These are phyloP conservation scores for Stenolophus ochropezus DNA, from an alignment of 2,888 invertebrate species.

Conservation along the genomic window DNA sequence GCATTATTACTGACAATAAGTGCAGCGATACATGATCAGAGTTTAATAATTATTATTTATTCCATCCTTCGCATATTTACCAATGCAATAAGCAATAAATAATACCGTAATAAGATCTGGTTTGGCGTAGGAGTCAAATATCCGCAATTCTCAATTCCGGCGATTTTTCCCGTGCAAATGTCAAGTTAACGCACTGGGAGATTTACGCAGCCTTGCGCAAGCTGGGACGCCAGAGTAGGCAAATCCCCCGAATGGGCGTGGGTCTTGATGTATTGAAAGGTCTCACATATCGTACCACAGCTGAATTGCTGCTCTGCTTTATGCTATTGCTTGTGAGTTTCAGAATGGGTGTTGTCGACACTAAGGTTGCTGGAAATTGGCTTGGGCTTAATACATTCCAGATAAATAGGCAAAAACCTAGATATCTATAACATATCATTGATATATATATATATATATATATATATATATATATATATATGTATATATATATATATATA, in stretches of 20 bases:
- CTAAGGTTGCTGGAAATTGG: too few species aligned
- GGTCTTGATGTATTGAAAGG: neutral
- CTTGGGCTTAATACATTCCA: too few species aligned
- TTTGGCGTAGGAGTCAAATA: conserved; percentile 29
- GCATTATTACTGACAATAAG: too few species aligned
- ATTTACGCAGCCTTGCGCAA: conserved; percentile 52
- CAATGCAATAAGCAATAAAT: conserved; percentile 12
- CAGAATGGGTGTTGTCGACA: neutral
- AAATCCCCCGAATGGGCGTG: neutral
- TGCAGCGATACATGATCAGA: too few species aligned
- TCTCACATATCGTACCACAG: neutral
- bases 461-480: too few species aligned
- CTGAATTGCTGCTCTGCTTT: neutral
- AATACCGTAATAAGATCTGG: conserved; percentile 42
- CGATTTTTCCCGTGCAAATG: conserved; percentile 25
- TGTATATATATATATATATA: too few species aligned
- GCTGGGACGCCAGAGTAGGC: neutral
- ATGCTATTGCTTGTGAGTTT: neutral
- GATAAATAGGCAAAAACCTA: too few species aligned
- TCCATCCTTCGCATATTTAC: neutral
- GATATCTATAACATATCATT: too few species aligned
- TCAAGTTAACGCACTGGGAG: conserved; percentile 40
- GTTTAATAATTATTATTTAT: neutral
- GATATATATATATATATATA: too few species aligned
- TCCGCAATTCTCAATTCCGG: conserved; percentile 29